phyloP scores from a whole-genome alignment of 2,888 invertebrate genomes.

The Liposcelis brunnea region DNA sequence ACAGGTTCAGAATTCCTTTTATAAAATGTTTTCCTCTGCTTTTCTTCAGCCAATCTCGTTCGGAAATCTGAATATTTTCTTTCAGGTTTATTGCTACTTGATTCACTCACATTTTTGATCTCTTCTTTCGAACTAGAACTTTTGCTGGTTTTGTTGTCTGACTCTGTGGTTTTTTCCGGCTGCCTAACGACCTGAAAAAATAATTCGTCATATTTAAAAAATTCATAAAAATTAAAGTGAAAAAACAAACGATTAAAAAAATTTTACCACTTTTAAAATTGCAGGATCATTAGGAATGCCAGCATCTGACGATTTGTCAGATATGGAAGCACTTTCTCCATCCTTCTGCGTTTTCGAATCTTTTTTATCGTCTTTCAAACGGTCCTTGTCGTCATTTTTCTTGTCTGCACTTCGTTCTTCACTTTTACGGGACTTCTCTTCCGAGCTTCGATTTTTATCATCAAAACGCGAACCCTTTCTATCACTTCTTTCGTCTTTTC shows the following conservation, averaged over 20 bases:
- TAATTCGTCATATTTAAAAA: too few relatives aligned
- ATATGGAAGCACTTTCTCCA: not conserved
- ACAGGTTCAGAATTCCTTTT: too few relatives aligned
- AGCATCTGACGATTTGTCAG: too few relatives aligned
- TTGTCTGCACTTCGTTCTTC: constrained; percentile 8
- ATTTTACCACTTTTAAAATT: too few relatives aligned
- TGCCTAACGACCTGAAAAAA: too few relatives aligned
- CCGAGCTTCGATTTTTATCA: constrained; percentile 13
- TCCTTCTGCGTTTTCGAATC: not conserved
- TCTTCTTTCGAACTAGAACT: constrained; percentile 18
- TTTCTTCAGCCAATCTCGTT: too few relatives aligned
- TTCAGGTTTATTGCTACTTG: constrained; percentile 33
- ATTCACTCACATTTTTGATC: constrained; percentile 27
- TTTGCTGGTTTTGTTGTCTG: too few relatives aligned
- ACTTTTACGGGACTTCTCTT: constrained; percentile 7
- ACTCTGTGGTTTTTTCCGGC: too few relatives aligned
- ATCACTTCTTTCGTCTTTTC: constrained; percentile 18
- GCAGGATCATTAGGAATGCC: too few relatives aligned
- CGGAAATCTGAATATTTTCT: constrained; percentile 28
- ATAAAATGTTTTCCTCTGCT: too few relatives aligned
- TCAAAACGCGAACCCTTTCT: not conserved
- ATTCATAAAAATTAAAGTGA: too few relatives aligned
- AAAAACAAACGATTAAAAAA: too few relatives aligned
- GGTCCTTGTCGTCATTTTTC: not conserved
- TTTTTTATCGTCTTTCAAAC: not conserved